Evolutionary conservation across 2,888 invertebrate genomes (phyloP).

Genomic region (Portevinia maculata): DNA sequence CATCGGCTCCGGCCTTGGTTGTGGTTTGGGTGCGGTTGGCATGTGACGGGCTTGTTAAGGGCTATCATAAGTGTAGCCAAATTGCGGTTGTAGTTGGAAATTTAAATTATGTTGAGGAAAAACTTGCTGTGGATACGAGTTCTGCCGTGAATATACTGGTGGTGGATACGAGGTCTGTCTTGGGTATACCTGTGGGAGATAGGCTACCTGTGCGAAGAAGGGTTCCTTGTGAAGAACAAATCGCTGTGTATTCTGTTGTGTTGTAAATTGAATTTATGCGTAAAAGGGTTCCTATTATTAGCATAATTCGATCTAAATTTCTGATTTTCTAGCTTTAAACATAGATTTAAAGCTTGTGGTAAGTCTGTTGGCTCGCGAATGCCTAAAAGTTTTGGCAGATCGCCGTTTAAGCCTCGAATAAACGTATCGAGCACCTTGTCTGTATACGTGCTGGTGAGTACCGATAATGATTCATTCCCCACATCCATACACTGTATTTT

Average conservation of each 20-base stretch:
- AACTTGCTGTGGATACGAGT: background rate
- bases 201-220: constrained; percentile 17
- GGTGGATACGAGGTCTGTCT: background rate
- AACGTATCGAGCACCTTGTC: constrained; percentile 19
- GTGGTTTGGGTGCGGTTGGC: constrained; percentile 24
- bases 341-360: constrained; percentile 27
- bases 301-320: constrained; percentile 17
- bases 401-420: constrained; percentile 19
- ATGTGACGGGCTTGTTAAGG: constrained; percentile 6
- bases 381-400: constrained; percentile 10
- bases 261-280: background rate
- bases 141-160: background rate
- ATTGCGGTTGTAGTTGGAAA: constrained; percentile 9
- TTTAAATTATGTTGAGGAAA: background rate
- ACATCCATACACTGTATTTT: too few species aligned
- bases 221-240: background rate
- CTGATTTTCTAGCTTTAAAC: constrained; percentile 32
- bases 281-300: background rate
- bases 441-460: background rate
- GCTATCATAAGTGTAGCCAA: background rate
- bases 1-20: constrained; percentile 41
- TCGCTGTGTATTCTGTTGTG: background rate
- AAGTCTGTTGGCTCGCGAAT: constrained; percentile 31
- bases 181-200: constrained; percentile 10
- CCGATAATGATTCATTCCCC: too few species aligned